These are phyloP conservation scores for Callionymus lyra DNA, from an alignment of 2,113 vertebrate genomes.

Conservation along the genomic window DNA sequence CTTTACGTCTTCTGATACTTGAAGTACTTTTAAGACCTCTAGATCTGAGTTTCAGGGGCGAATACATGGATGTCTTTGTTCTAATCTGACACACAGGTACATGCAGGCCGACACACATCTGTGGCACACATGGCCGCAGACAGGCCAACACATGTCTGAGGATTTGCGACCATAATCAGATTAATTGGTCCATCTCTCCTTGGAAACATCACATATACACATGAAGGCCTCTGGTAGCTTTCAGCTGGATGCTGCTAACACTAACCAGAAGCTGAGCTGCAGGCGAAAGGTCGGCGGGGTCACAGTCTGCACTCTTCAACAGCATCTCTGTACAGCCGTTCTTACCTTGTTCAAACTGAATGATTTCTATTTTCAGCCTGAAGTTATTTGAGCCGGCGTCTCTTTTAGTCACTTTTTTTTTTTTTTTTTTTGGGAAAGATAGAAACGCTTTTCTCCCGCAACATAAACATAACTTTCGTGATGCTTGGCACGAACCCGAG, in stretches of 20 bases:
- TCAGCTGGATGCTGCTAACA: constrained; percentile 54
- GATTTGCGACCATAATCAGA: constrained; percentile 86
- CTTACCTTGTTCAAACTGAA: constrained; percentile 32
- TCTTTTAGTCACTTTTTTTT: constrained; percentile 28
- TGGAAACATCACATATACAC: constrained; percentile 58
- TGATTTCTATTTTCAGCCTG: constrained; percentile 22
- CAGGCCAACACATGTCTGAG: constrained; percentile 76
- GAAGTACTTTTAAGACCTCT: no score
- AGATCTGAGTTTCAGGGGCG: neutral
- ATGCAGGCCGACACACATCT: constrained; percentile 72
- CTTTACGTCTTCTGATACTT: no score
- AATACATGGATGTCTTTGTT: constrained; percentile 5
- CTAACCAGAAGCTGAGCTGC: constrained; percentile 60
- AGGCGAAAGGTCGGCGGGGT: constrained; percentile 46
- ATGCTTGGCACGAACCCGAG: constrained; percentile 45
- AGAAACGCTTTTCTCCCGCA: constrained; percentile 21
- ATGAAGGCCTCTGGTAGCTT: constrained; percentile 41
- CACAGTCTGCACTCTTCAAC: constrained; percentile 28
- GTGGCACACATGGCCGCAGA: constrained; percentile 78
- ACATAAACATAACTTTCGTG: constrained; percentile 40
- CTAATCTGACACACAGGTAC: constrained; percentile 30
- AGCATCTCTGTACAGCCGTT: constrained; percentile 31
- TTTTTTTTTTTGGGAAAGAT: no score
- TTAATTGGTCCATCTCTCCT: constrained; percentile 80
- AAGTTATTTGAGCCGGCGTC: constrained; percentile 23